Conservation (phyloP, 2,113 vertebrate species). For the Rhadina sibilatrix region DNA sequence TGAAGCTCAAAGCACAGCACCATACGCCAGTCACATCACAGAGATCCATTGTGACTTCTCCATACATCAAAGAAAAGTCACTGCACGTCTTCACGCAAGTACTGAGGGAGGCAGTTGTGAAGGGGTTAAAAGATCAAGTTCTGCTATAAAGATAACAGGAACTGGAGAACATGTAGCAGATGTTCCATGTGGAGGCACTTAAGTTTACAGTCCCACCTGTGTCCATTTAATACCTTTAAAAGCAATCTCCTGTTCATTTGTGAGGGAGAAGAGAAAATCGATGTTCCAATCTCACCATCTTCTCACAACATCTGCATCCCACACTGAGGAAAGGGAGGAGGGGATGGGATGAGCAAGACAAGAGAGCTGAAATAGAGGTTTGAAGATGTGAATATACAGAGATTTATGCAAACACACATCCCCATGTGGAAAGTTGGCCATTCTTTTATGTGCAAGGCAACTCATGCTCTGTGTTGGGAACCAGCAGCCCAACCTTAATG, state of each 20-base stretch:
- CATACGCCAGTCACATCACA: slow-evolving; percentile 43
- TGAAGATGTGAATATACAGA: neutral
- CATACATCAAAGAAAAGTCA: slow-evolving; percentile 30
- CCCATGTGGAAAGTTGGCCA: neutral
- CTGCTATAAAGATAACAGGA: slow-evolving; percentile 68
- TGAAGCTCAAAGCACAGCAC: neutral
- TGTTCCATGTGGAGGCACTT: slow-evolving; percentile 69
- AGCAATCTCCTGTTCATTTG: slow-evolving; percentile 52
- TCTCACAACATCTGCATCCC: neutral
- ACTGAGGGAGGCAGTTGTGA: neutral
- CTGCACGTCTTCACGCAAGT: neutral
- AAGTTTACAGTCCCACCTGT: slow-evolving; percentile 69
- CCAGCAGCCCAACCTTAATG: neutral
- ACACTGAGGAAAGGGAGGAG: neutral
- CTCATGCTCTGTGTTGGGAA: neutral
- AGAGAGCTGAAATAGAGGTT: neutral
- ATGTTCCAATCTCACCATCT: neutral
- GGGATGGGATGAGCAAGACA: neutral
- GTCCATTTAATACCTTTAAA: slow-evolving; percentile 66
- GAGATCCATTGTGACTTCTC: slow-evolving; percentile 48
- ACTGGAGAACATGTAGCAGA: slow-evolving; percentile 54
- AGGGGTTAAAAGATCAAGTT: slow-evolving; percentile 65
- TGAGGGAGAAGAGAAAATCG: neutral
- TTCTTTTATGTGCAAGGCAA: neutral
- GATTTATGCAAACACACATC: neutral